phyloP scores from a whole-genome alignment of 2,888 invertebrate species.

The Saturnia japonica region DNA sequence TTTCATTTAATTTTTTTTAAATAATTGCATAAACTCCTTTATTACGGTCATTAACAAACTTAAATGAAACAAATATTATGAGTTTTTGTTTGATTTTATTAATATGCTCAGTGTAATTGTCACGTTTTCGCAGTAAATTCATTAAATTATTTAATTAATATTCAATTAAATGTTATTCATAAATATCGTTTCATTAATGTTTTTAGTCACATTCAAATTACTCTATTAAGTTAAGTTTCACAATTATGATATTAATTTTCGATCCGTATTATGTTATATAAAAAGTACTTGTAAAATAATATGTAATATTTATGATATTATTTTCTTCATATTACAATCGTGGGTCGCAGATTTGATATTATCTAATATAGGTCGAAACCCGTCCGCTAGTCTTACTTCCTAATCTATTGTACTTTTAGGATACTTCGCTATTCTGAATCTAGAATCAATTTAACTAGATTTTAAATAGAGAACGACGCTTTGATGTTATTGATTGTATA shows the following conservation, averaged over 20 bases:
- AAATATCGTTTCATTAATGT: neutral
- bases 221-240: neutral
- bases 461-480: constrained; percentile 24
- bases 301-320: neutral
- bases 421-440: constrained; percentile 29
- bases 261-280: neutral
- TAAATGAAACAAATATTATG: neutral
- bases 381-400: constrained; percentile 66
- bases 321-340: neutral
- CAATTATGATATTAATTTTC: neutral
- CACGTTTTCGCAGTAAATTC: too few species aligned
- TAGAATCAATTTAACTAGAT: constrained; percentile 25
- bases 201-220: neutral
- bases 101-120: too few species aligned
- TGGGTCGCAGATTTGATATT: constrained; percentile 15
- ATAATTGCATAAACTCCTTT: too few species aligned
- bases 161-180: neutral
- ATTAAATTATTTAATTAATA: too few species aligned
- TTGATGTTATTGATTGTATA: constrained; percentile 19
- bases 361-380: constrained; percentile 61
- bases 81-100: neutral
- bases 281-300: neutral
- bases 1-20: too few species aligned
- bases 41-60: neutral
- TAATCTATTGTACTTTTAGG: neutral